Evolutionary conservation across 2,888 invertebrate genomes (phyloP).

Genomic region (Embidobia sp.): DNA sequence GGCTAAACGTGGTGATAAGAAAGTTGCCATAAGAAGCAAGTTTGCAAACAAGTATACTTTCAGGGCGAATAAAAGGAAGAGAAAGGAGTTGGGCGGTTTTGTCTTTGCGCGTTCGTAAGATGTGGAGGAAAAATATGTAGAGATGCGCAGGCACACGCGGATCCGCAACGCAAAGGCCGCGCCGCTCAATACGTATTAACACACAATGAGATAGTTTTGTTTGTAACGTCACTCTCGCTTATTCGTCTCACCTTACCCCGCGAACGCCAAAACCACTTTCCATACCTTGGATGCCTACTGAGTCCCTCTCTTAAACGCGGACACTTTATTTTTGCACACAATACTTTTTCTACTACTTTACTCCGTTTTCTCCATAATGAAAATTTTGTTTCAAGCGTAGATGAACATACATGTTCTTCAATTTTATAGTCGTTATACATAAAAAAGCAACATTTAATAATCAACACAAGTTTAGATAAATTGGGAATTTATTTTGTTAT

Average conservation of each 20-base stretch:
- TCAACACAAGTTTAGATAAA: too few relatives aligned
- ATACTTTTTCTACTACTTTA: not conserved
- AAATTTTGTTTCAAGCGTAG: too few relatives aligned
- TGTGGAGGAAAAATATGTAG: constrained; percentile 48
- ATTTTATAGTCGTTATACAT: too few relatives aligned
- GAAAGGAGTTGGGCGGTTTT: constrained; percentile 51
- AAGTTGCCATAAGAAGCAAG: constrained; percentile 65
- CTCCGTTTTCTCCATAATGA: too few relatives aligned
- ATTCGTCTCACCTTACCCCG: constrained; percentile 69
- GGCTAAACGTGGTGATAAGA: constrained; percentile 62
- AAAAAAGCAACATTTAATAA: too few relatives aligned
- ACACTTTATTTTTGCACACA: constrained; percentile 48
- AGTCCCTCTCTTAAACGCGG: constrained; percentile 62
- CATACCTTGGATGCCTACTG: constrained; percentile 71
- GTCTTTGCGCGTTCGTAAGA: constrained; percentile 54
- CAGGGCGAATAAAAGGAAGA: constrained; percentile 54
- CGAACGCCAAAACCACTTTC: constrained; percentile 71
- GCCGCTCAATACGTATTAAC: constrained; percentile 79
- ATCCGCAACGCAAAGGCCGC: constrained; percentile 69
- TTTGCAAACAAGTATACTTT: constrained; percentile 41
- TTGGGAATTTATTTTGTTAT: too few relatives aligned
- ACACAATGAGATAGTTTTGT: constrained; percentile 82
- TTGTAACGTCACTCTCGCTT: constrained; percentile 73
- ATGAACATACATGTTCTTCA: too few relatives aligned
- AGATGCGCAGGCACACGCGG: constrained; percentile 56